Evolutionary conservation across 1,140 invertebrate species (phyloP).

Genomic region (Lepidurus couesii): DNA sequence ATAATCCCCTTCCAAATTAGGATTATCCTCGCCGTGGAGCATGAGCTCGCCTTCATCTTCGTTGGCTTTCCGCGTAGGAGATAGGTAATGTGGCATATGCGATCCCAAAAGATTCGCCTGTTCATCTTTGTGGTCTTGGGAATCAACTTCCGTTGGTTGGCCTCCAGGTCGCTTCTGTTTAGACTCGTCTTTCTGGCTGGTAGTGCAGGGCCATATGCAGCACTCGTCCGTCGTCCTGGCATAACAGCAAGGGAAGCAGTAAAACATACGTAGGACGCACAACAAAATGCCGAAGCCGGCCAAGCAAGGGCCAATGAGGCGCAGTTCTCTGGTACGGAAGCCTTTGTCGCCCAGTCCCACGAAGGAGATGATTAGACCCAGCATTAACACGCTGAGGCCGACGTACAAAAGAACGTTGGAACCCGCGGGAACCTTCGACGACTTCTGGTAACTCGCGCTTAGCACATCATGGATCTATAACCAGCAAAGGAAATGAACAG

Average conservation of each 20-base stretch:
- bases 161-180: not conserved
- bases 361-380: constrained; percentile 77
- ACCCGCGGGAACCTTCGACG: constrained; percentile 55
- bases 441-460: constrained; percentile 56
- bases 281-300: constrained; percentile 49
- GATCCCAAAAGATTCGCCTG: not conserved
- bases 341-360: constrained; percentile 83
- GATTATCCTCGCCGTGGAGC: not conserved
- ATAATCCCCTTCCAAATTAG: not conserved
- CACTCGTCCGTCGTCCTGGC: not conserved
- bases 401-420: constrained; percentile 73
- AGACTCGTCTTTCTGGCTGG: not conserved
- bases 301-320: constrained; percentile 73
- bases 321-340: constrained; percentile 75
- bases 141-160: not conserved
- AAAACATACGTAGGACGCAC: constrained; percentile 39
- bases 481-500: constrained; percentile 29
- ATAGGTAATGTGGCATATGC: not conserved
- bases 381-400: constrained; percentile 70
- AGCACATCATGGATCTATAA: constrained; percentile 67
- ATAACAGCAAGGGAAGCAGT: constrained; percentile 36
- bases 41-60: not conserved
- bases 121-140: not conserved
- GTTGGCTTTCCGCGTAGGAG: not conserved
- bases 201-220: not conserved